Conservation (phyloP, 2,888 invertebrate species). For the Ormyrus thymus region DNA sequence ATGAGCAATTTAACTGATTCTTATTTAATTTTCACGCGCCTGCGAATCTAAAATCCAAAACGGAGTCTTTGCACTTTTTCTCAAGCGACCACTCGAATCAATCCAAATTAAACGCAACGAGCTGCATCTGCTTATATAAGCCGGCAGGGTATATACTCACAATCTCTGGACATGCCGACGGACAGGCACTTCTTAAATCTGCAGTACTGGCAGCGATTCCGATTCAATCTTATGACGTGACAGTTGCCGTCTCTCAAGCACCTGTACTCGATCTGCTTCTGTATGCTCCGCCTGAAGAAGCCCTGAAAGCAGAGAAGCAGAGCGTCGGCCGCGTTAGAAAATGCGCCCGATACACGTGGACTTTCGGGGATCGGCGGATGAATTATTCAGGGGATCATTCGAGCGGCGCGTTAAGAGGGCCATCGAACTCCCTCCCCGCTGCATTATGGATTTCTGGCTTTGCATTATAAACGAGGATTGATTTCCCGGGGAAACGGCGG, state of each 20-base stretch:
- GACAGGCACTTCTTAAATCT: constrained; percentile 97
- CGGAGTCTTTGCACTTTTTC: too few relatives aligned
- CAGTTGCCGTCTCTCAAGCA: constrained; percentile 96
- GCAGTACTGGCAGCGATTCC: constrained; percentile 97
- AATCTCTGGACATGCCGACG: constrained; percentile 97
- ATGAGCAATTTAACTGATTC: too few relatives aligned
- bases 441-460: too few relatives aligned
- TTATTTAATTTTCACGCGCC: too few relatives aligned
- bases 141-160: constrained; percentile 81
- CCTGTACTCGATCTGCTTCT: constrained; percentile 97
- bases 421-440: background rate
- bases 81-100: too few relatives aligned
- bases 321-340: too few relatives aligned
- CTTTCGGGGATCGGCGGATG: background rate
- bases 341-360: background rate
- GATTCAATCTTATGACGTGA: constrained; percentile 92
- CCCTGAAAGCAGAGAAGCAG: constrained; percentile 80
- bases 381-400: constrained; percentile 12
- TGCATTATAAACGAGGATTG: too few relatives aligned
- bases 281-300: constrained; percentile 96
- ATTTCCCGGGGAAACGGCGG: too few relatives aligned
- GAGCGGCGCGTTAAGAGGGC: background rate
- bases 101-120: too few relatives aligned
- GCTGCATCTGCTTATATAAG: background rate
- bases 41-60: too few relatives aligned